phyloP scores from a whole-genome alignment of 2,113 vertebrate species.

The Anguilla rostrata region DNA sequence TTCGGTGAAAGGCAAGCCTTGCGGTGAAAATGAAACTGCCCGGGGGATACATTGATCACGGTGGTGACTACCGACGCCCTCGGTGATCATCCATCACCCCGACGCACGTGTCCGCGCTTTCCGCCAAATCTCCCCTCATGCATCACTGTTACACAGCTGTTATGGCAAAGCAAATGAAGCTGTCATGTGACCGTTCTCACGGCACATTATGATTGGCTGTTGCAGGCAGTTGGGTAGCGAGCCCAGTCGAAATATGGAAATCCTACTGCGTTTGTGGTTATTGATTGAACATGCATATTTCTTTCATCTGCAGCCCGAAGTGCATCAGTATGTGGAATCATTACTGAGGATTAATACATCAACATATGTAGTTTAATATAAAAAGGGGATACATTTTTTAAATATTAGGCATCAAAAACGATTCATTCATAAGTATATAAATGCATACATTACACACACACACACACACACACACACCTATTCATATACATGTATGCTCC shows the following conservation, averaged over 20 bases:
- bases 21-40: neutral
- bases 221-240: neutral
- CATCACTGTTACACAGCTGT: constrained; percentile 33
- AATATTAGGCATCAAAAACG: neutral
- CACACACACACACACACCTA: neutral
- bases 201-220: neutral
- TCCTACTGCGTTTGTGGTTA: neutral
- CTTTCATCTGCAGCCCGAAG: neutral
- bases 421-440: neutral
- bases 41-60: constrained; percentile 1
- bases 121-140: constrained; percentile 21
- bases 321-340: neutral
- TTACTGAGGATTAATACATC: neutral
- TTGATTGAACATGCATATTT: neutral
- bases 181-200: constrained; percentile 25
- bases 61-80: constrained; percentile 16
- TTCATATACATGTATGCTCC: neutral
- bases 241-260: neutral
- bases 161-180: constrained; percentile 3
- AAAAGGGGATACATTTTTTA: too few relatives aligned
- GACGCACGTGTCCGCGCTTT: neutral
- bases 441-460: neutral
- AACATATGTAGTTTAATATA: neutral
- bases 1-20: neutral
- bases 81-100: constrained; percentile 4